Base-by-base conservation (phyloP, 2,113 vertebrate genomes). In the Larimichthys polyactis region DNA sequence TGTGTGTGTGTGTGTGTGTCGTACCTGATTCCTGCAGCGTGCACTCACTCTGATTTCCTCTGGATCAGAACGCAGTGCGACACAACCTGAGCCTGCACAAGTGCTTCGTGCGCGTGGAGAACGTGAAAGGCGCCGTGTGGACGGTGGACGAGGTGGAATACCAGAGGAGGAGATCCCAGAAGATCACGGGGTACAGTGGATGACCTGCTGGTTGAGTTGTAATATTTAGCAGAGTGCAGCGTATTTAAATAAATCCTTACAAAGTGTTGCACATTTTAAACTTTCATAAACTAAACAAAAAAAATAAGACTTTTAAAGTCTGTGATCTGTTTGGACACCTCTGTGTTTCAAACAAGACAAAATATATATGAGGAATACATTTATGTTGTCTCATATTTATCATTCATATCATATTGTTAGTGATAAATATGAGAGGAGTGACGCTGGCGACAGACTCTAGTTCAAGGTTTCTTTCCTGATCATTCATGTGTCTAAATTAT, bases 31-130 rank as follows among this genome's bases (percentile, higher is more conserved):
- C 65, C 59, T 62, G 71, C 70, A 40, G 72, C 71, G 24, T 66
- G 74, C 49, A 15, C 36, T 57, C 58, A 20, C 51, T 87, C 43
- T 70, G 74, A 83, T 79, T 81, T 44, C 54, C 75, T 74, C 73
- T 29, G 79, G 10, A 40, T 78, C 94, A 99, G 98, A 99, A 99
- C 93, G 98, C 98, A 17, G 97, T 99, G 87, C 97, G 98, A 91
- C 98, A 99, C 96, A 99, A 99, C 96, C 96, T 99, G 85, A 99
- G 98, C 93, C 96, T 99, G 94, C 98, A 99, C 96, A 98, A 98
- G 95, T 99, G 98, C 94, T 99, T 99, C 92, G 97, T 99, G 94
- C 96, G 98, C 66, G 97, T 99, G 93, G 98, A 99, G 96, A 98
- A 98, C 77, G 96, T 98, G 94, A 99, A 98, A 95, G 98, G 98